Base-by-base conservation (phyloP, 2,797 vertebrate species). In the Myotis findleyi region DNA sequence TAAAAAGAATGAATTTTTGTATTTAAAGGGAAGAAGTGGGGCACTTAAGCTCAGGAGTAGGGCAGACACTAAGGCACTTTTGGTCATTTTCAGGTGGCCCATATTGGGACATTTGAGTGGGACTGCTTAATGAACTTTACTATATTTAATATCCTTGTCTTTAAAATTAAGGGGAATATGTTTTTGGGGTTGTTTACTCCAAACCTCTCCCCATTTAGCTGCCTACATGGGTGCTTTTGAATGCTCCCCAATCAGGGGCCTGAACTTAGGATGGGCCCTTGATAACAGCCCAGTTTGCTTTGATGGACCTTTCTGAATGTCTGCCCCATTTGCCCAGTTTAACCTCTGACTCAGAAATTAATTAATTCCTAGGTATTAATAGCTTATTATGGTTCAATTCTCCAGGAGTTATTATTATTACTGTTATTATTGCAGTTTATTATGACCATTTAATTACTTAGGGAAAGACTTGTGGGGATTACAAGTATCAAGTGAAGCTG, bases 291-390 rank as follows among this genome's bases (percentile, higher is more conserved):
- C 18, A 11, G n/a, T 91, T 86, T 89, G 62, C 76, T 87, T 38
- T 84, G 66, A 86, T 69, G 62, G 57, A n/a, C 27, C 66, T 7
- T 92, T 92, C 59, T 47, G 25, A 91, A 76, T 83, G 90, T 83
- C 73, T 85, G n/a, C 6, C 62, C 76, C 66, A 57, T 93, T 95
- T 92, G 76, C 80, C 84, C 89, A 88, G 7, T 93, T 88, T 93
- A 94, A 82, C 73, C 47, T 86, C 87, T 89, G 88, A 47, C 82
- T 86, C 64, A 76, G 84, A 77, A 91, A 69, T 77, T 82, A 94
- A 95, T 95, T 97, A 79, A 92, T 94, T 97, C 73, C 71, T 92
- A 96, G 73, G 59, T 95, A n/a, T 87, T 91, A 89, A 76, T 87
- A 73, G 47, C 86, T 89, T 77, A 81, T 84, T 93, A 92, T 88